These are phyloP conservation scores for Drosophila busckii DNA, from an alignment of 1,140 invertebrate genomes.

Conservation along the genomic window DNA sequence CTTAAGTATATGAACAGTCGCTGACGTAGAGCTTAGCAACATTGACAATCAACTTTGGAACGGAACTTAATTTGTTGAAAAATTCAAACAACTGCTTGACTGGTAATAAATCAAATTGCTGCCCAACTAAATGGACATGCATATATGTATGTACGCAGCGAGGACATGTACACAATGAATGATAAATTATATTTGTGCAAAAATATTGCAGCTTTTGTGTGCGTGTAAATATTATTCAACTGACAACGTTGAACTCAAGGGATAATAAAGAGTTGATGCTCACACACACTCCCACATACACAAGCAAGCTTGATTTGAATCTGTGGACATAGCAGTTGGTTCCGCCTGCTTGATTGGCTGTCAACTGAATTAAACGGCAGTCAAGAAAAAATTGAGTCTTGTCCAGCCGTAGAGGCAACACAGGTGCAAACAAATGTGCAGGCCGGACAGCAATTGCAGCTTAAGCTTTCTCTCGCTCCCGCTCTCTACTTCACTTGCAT, in stretches of 20 bases:
- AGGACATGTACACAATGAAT: conserved; percentile 28
- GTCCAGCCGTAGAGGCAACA: neutral
- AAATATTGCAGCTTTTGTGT: conserved; percentile 49
- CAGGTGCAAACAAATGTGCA: conserved; percentile 25
- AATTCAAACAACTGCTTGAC: conserved; percentile 55
- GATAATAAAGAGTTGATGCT: conserved; percentile 41
- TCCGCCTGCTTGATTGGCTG: conserved; percentile 23
- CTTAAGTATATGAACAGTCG: conserved; percentile 37
- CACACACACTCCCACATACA: conserved; percentile 2
- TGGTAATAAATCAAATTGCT: conserved; percentile 64
- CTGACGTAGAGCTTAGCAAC: conserved; percentile 21
- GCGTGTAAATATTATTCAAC: conserved; percentile 70
- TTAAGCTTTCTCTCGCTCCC: neutral
- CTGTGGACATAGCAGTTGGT: neutral
- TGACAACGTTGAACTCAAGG: conserved; percentile 25
- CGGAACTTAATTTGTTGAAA: conserved; percentile 38
- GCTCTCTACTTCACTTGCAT: neutral
- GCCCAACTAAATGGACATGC: conserved; percentile 12
- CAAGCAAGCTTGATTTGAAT: conserved; percentile 10
- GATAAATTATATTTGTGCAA: conserved; percentile 64
- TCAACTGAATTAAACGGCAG: conserved; percentile 28
- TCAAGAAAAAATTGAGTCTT: conserved; percentile 16
- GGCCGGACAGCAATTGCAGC: neutral
- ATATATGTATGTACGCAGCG: neutral
- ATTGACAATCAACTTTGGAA: conserved; percentile 28